A percentile compares a stretch with the other conserved stretches of the same genome.
Evolutionary conservation across 1,140 invertebrate species (phyloP).

Genomic region (Zophobas morio): DNA sequence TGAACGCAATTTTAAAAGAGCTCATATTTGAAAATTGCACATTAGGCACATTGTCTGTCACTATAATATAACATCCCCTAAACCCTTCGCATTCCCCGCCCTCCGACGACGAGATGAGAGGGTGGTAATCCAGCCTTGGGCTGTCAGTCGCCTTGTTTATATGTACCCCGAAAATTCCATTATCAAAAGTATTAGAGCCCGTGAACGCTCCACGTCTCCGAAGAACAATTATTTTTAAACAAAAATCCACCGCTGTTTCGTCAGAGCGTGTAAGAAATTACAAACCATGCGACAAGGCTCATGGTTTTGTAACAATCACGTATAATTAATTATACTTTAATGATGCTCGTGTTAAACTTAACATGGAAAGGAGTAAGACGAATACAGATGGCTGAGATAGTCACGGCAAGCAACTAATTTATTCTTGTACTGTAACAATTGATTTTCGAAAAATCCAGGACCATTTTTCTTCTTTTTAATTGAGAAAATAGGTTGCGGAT

Average conservation of each 20-base stretch:
- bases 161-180: slow-evolving; percentile 35
- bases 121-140: slow-evolving; percentile 52
- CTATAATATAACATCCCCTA: no score
- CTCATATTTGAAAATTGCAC: no score
- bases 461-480: neutral
- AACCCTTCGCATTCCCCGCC: neutral
- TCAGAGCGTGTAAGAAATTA: slow-evolving; percentile 55
- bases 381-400: slow-evolving; percentile 25
- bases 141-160: slow-evolving; percentile 28
- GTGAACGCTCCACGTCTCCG: neutral
- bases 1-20: no score
- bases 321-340: slow-evolving; percentile 59
- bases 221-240: slow-evolving; percentile 31
- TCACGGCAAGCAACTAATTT: slow-evolving; percentile 26
- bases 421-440: neutral
- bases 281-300: slow-evolving; percentile 56
- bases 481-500: neutral
- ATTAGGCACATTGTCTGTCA: no score
- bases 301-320: slow-evolving; percentile 58
- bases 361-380: slow-evolving; percentile 42
- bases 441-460: slow-evolving; percentile 14
- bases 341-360: slow-evolving; percentile 53
- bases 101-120: slow-evolving; percentile 53
- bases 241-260: slow-evolving; percentile 26
- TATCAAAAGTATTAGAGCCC: slow-evolving; percentile 24